phyloP scores from a whole-genome alignment of 2,888 invertebrate genomes.

The Ochlodes sylvanus region DNA sequence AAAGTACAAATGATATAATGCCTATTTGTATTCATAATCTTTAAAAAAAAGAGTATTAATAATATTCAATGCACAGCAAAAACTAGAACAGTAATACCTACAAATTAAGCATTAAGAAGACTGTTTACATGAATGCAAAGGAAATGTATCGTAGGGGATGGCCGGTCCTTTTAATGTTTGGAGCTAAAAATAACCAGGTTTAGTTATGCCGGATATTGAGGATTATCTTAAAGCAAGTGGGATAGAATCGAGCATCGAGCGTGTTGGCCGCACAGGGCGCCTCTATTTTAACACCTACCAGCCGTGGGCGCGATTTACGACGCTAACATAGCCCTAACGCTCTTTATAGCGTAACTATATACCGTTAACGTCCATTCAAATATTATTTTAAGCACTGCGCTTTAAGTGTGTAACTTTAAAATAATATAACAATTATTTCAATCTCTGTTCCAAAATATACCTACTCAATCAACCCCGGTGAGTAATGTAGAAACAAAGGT shows the following conservation, averaged over 20 bases:
- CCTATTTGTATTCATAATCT: too few relatives aligned
- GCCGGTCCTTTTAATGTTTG: slow-evolving; percentile 47
- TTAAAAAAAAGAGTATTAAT: too few relatives aligned
- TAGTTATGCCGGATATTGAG: slow-evolving; percentile 80
- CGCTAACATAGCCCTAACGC: slow-evolving; percentile 44
- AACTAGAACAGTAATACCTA: neutral
- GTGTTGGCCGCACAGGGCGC: slow-evolving; percentile 77
- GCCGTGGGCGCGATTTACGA: slow-evolving; percentile 81
- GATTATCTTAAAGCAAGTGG: slow-evolving; percentile 83
- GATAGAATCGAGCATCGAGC: slow-evolving; percentile 72
- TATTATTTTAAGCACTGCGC: slow-evolving; percentile 52
- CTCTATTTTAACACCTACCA: slow-evolving; percentile 83
- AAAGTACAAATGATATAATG: too few relatives aligned
- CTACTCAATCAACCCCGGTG: neutral
- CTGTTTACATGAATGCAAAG: neutral
- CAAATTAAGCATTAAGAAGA: neutral
- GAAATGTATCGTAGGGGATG: slow-evolving; percentile 24
- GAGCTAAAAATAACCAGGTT: slow-evolving; percentile 67
- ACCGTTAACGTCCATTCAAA: slow-evolving; percentile 59
- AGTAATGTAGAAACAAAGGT: slow-evolving; percentile 51
- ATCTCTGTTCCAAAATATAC: neutral
- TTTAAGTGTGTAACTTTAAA: neutral
- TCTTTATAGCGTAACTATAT: slow-evolving; percentile 44
- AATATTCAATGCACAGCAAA: neutral
- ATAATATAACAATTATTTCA: neutral